Conservation (phyloP, 2,888 invertebrate genomes). For the Meiosimyza decipiens region DNA sequence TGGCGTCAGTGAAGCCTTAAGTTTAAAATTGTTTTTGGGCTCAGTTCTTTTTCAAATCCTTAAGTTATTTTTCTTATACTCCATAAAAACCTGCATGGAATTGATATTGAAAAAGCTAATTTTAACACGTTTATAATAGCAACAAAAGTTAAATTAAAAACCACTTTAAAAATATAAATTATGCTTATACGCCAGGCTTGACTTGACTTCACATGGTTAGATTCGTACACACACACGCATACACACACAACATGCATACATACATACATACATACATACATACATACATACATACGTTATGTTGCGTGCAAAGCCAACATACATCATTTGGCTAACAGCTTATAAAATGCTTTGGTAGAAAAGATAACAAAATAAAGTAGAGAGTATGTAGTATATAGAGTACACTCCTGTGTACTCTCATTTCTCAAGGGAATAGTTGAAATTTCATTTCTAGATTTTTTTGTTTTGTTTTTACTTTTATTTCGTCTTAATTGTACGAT, state of each 20-base stretch:
- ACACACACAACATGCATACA: no score
- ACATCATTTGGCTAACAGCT: constrained; percentile 25
- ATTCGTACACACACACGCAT: neutral
- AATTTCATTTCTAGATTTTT: constrained; percentile 4
- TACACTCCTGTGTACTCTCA: no score
- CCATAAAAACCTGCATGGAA: no score
- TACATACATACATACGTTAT: no score
- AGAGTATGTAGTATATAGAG: no score
- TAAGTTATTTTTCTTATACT: no score
- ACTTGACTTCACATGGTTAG: neutral
- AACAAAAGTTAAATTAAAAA: neutral
- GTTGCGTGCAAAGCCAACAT: constrained; percentile 22
- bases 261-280: no score
- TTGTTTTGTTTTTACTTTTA: constrained; percentile 8
- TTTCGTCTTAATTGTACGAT: neutral
- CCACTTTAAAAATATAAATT: neutral
- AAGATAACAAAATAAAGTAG: constrained; percentile 15
- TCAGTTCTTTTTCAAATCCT: no score
- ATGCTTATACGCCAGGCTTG: neutral
- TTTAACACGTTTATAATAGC: no score
- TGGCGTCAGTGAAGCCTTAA: no score
- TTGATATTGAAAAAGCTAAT: no score
- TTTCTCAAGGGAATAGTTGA: neutral
- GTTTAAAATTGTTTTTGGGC: no score
- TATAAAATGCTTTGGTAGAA: constrained; percentile 25